Evolutionary conservation across 2,888 invertebrate species (phyloP).

Genomic region (Acronicta alni): DNA sequence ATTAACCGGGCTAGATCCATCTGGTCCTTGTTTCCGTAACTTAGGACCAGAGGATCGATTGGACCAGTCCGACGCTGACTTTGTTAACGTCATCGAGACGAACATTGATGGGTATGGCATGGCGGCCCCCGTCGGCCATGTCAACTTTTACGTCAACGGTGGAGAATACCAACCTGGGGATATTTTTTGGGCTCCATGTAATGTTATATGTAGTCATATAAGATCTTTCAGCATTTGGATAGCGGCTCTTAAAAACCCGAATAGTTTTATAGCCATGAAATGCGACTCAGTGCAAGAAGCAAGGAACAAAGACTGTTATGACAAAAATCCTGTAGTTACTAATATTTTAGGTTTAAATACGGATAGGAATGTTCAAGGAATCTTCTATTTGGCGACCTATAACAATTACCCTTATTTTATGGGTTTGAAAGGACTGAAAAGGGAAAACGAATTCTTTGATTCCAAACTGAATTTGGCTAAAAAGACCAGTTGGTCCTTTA

Average conservation of each 20-base stretch:
- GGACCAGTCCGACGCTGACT: slow-evolving; percentile 75
- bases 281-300: slow-evolving; percentile 72
- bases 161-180: slow-evolving; percentile 75
- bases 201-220: slow-evolving; percentile 67
- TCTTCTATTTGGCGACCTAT: slow-evolving; percentile 67
- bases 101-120: slow-evolving; percentile 79
- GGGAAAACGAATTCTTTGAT: slow-evolving; percentile 66
- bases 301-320: slow-evolving; percentile 65
- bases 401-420: slow-evolving; percentile 73
- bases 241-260: slow-evolving; percentile 64
- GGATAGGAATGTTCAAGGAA: slow-evolving; percentile 61
- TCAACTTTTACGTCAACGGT: slow-evolving; percentile 80
- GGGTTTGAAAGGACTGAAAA: slow-evolving; percentile 72
- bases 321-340: slow-evolving; percentile 61
- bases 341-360: slow-evolving; percentile 66
- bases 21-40: slow-evolving; percentile 79
- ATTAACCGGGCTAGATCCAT: slow-evolving; percentile 73
- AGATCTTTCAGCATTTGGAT: slow-evolving; percentile 67
- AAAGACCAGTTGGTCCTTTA: slow-evolving; percentile 12
- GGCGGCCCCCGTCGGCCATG: slow-evolving; percentile 77
- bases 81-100: slow-evolving; percentile 73
- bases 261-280: slow-evolving; percentile 67
- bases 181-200: slow-evolving; percentile 64
- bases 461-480: slow-evolving; percentile 47
- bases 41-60: slow-evolving; percentile 72